Evolutionary conservation across 2,797 vertebrate genomes (phyloP), one percentile per base, ranked within the genome.

Genomic region (Mus caroli): DNA sequence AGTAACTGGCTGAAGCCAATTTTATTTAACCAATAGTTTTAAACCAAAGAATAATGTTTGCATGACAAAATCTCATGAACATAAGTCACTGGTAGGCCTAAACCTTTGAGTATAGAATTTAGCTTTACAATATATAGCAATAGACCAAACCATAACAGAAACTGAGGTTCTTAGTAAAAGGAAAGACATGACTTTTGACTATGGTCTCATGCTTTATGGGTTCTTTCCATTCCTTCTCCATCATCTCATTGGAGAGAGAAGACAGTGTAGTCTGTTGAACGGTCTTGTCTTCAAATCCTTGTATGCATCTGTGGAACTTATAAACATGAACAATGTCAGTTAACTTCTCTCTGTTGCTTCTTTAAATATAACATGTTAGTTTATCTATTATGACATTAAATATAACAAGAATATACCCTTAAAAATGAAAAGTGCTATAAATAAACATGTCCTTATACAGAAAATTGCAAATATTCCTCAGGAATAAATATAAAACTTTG

Each of bases 401-500:
- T 14, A 6, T 31, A 73, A 52, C 52, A 1, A 92, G 2, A 34
- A 4, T 54, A 43, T 12, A 26, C 28, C 28, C 1, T 60, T 76
- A 37, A 58, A 24, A 24, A 76, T 8, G 40, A 56, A 94, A 94
- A 87, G 26, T 69, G 0, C 13, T 84, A 3, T 64, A 24, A 1
- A 8, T 76, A 52, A 0, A 40, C 12, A 77, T 77, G 10, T n/a
- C 3, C 22, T 69, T 85, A 37, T 0, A 43, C 26, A 77, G 3
- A 34, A 37, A 40, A 82, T 37, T 31, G 67, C 2, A 88, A 1
- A 20, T 85, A 67, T n/a, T 0, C 1, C 1, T 93, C 10, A 92
- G 26, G 73, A 94, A 90, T 1, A 95, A 60, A 97, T 60, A 0
- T 71, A 88, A 40, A 69, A 2, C 90, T 22, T 22, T n/a, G 75